Conservation (phyloP, 2,888 invertebrate species). For the Sesia bembeciformis region DNA sequence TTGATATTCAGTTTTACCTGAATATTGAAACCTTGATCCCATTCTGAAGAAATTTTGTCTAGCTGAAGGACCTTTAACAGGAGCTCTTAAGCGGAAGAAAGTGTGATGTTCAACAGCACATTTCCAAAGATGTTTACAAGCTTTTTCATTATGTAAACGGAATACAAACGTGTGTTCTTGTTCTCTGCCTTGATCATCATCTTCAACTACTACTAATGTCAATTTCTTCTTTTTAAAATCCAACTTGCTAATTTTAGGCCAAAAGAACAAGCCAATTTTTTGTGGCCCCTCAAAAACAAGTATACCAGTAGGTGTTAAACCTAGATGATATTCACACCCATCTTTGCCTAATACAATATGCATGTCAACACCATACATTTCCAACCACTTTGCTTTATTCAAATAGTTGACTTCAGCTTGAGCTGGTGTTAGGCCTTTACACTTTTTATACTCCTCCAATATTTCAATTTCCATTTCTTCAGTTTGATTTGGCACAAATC, state of each 20-base stretch:
- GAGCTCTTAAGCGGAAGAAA: slow-evolving; percentile 95
- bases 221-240: slow-evolving; percentile 99
- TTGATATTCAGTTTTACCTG: slow-evolving; percentile 98
- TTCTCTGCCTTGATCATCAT: slow-evolving; percentile 96
- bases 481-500: slow-evolving; percentile 96
- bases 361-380: slow-evolving; percentile 99
- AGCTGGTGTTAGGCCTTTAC: slow-evolving; percentile 91
- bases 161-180: slow-evolving; percentile 99
- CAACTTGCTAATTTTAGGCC: slow-evolving; percentile 98
- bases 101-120: slow-evolving; percentile 99
- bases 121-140: slow-evolving; percentile 99
- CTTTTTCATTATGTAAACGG: slow-evolving; percentile 95
- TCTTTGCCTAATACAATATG: slow-evolving; percentile 98
- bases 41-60: slow-evolving; percentile 98
- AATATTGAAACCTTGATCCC: slow-evolving; percentile 96
- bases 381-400: slow-evolving; percentile 97
- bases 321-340: slow-evolving; percentile 95
- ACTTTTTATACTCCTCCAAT: slow-evolving; percentile 91
- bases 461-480: slow-evolving; percentile 97
- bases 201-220: slow-evolving; percentile 97
- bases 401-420: slow-evolving; percentile 96
- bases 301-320: slow-evolving; percentile 98
- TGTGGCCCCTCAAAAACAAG: slow-evolving; percentile 96
- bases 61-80: slow-evolving; percentile 90
- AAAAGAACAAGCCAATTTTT: slow-evolving; percentile 99